Evolutionary conservation across 1,140 invertebrate genomes (phyloP).

Genomic region (Catajapyx aquilonaris): DNA sequence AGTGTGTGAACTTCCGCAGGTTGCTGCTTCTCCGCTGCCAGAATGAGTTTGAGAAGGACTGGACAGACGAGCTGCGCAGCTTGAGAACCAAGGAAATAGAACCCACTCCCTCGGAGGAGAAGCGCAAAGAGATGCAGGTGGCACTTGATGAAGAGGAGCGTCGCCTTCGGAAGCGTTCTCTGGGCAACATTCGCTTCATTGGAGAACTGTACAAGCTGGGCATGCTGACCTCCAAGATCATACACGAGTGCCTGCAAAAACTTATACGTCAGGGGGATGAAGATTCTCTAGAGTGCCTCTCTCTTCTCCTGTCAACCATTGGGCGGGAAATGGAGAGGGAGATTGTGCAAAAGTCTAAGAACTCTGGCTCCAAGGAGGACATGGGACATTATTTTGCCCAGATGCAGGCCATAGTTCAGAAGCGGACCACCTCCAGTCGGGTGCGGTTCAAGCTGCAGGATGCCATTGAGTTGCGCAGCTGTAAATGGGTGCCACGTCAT

Average conservation of each 20-base stretch:
- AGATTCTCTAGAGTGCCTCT: constrained; percentile 81
- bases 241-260: constrained; percentile 62
- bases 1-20: constrained; percentile 50
- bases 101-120: constrained; percentile 31
- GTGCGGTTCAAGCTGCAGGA: constrained; percentile 91
- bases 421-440: constrained; percentile 43
- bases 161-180: constrained; percentile 51
- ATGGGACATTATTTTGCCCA: constrained; percentile 38
- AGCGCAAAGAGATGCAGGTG: constrained; percentile 41
- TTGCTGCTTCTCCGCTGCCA: constrained; percentile 68
- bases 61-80: constrained; percentile 29
- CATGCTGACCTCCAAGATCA: constrained; percentile 76
- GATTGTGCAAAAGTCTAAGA: constrained; percentile 5
- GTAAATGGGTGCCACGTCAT: constrained; percentile 67
- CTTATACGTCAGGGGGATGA: constrained; percentile 59
- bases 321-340: constrained; percentile 66
- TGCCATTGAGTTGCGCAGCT: constrained; percentile 66
- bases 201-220: constrained; percentile 82
- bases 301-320: constrained; percentile 73
- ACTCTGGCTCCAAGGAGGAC: constrained; percentile 14
- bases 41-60: constrained; percentile 64
- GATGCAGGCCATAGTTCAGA: constrained; percentile 41
- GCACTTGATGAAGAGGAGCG: constrained; percentile 46
- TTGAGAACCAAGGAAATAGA: constrained; percentile 39
- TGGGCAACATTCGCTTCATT: constrained; percentile 70